Base-by-base conservation (phyloP, 2,888 invertebrate species). In the Mellilla xanthometata region DNA sequence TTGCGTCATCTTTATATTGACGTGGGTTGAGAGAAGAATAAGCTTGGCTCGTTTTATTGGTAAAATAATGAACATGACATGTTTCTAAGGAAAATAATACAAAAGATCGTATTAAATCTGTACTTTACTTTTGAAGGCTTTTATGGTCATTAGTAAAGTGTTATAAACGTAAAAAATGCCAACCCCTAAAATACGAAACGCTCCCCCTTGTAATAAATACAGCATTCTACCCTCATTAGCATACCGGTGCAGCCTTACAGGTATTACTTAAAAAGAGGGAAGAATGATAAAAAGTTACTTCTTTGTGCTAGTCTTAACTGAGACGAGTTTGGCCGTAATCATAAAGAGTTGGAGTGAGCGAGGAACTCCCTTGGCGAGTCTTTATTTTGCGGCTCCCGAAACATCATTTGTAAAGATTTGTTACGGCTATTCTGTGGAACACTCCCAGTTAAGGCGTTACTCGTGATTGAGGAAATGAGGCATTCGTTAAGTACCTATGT, bases 151-250 rank as follows among this genome's bases (percentile, higher is more conserved):
- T 30, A 42, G 6, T 29, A n/a, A 13, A 35, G 22, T 40, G 22
- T 13, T 23, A 31, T 41, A 10, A 34, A 29, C 19, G n/a, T 28
- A 12, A 39, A 13, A 31, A 34, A 39, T 22, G 35, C 11, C 15
- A 44, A 28, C 27, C 32, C 35, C 33, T 51, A 29, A 35, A 40
- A 30, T 19, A 31, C 13, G 27, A 35, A 42, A 41, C 29, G 41
- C 33, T 40, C 41, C 42, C 46, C 31, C 27, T 48, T 45, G 39
- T 41, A 41, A 47, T 41, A 54, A 54, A 45, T 48, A 54, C 38
- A 28, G 23, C 47, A 28, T 30, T 33, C 36, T 28, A 47, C 44
- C 45, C 40, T 39, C 40, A 39, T 50, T 54, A 46, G 42, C 46
- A 46, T 51, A 42, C 32, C 43, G 27, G 36, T 46, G 43, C 42